Percentiles rank a stretch among this genome's conserved stretches.
phyloP scores from a whole-genome alignment of 2,888 invertebrate genomes.

The Chymomyza procnemis region DNA sequence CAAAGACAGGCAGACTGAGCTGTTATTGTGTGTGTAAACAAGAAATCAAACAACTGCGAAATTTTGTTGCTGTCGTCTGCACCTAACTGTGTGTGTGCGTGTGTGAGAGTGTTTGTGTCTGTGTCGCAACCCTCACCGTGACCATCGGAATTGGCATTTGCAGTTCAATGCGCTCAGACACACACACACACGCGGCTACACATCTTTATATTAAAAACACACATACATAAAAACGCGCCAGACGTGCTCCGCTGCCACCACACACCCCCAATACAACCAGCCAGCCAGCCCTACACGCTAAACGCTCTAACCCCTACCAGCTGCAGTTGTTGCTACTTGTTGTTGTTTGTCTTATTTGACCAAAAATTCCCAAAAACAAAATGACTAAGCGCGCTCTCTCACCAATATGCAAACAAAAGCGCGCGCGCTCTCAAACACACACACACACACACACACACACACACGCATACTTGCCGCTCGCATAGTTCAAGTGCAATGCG shows the following conservation, averaged over 20 bases:
- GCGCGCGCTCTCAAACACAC: slow-evolving; percentile 13
- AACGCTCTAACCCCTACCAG: neutral
- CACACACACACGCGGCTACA: slow-evolving; percentile 22
- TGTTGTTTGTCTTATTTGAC: neutral
- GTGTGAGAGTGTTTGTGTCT: slow-evolving; percentile 21
- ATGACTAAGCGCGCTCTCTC: slow-evolving; percentile 54
- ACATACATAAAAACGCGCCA: slow-evolving; percentile 26
- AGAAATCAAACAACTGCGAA: slow-evolving; percentile 53
- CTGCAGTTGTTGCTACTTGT: neutral
- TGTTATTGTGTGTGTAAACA: slow-evolving; percentile 49
- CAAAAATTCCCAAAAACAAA: slow-evolving; percentile 67
- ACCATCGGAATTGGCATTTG: slow-evolving; percentile 68
- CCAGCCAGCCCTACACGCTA: slow-evolving; percentile 21
- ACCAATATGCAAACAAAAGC: slow-evolving; percentile 31
- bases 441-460: neutral
- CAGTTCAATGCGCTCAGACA: slow-evolving; percentile 66
- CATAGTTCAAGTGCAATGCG: neutral
- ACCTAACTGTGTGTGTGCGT: slow-evolving; percentile 21
- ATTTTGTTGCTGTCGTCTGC: slow-evolving; percentile 1
- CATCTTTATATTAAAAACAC: slow-evolving; percentile 26
- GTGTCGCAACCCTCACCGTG: slow-evolving; percentile 59
- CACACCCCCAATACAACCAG: slow-evolving; percentile 57
- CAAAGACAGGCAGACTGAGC: slow-evolving; percentile 9
- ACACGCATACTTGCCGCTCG: too few relatives aligned
- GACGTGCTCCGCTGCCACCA: slow-evolving; percentile 51